Base-by-base conservation (phyloP, 2,888 invertebrate species). In the Stratiomys singularior region DNA sequence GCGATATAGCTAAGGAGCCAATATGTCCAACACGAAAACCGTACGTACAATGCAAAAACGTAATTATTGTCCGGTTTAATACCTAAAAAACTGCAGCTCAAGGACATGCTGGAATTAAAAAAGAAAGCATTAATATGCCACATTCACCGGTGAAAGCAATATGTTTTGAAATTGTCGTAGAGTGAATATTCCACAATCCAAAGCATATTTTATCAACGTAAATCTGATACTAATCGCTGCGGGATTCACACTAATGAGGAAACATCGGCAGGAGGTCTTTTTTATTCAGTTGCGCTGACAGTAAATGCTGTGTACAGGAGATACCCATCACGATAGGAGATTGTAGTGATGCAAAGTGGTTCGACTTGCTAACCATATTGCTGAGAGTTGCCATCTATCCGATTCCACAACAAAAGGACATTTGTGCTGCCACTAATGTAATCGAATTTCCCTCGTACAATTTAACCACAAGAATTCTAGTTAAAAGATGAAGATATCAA, bases 161-260 rank as follows among this genome's bases (percentile, higher is more conserved):
- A 52, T 18, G 21, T 52, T 52, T 52, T 15, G 4, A 21, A 5
- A 13, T 5, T n/a, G 23, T 23, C 60, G 23, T 13, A 37, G 9
- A 37, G 3, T 5, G 37, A 37, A 37, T 37, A 5, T 37, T 37
- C 37, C 37, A 37, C 37, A 9, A 37, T 3, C 44, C 60, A 37
- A 21, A 30, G 44, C 74, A 74, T 58, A 74, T 58, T 74, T 46
- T n/a, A 21, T 23, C 47, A 25, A 15, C 13, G 13, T 46, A 66
- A 77, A 77, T 77, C 67, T 27, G 64, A 77, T 77, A 64, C 67
- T 77, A 77, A 77, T 78, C 78, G 78, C 78, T 76, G 72, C 76
- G 72, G 78, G 78, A 76, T 76, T 63, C 76, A 30, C 76, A 78
- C 78, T 78, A 78, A 78, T 78, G 78, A 78, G 76, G 52, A 72